Base-by-base conservation (phyloP, 2,888 invertebrate species). In the Platycheirus albimanus region DNA sequence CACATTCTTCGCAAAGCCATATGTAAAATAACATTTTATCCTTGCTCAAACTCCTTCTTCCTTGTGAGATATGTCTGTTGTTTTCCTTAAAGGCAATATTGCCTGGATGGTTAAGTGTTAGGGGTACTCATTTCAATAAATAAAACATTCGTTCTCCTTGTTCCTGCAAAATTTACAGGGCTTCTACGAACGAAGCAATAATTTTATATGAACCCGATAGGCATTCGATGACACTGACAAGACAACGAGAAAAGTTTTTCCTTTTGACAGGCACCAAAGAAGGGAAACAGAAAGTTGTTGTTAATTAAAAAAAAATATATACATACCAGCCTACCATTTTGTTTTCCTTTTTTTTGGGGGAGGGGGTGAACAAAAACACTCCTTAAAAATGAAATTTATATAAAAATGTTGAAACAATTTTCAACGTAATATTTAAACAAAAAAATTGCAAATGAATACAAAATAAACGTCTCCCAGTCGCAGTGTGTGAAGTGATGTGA, bases 231-330 rank as follows among this genome's bases (percentile, higher is more conserved):
- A 61, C 41, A 58, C 7, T 30, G 43, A 43, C 45, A 45, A 30
- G 61, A 45, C 45, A 61, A 45, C 5, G 11, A n/a, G 30, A 30
- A 30, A 45, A 13, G 11, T 43, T 58, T n/a, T n/a, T n/a, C n/a
- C n/a, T n/a, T n/a, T n/a, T n/a, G n/a, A n/a, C n/a, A n/a, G n/a
- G 17, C 41, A n/a, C 5, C 19, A 4, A 45, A 19, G 8, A 30
- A 15, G 15, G 30, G 2, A 58, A 24, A 58, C 24, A 10, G 24
- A 41, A 15, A 28, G 28, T 28, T 61, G 45, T 43, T 19, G 45
- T 45, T 61, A 61, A 61, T 30, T 61, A 45, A 61, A 61, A 61
- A 41, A 41, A 41, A 24, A n/a, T n/a, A n/a, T n/a, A n/a, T n/a
- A n/a, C n/a, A n/a, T n/a, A n/a, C n/a, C n/a, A 38, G 7, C 24